Evolutionary conservation across 2,113 vertebrate species (phyloP).

Genomic region (Hydrolagus affinis): DNA sequence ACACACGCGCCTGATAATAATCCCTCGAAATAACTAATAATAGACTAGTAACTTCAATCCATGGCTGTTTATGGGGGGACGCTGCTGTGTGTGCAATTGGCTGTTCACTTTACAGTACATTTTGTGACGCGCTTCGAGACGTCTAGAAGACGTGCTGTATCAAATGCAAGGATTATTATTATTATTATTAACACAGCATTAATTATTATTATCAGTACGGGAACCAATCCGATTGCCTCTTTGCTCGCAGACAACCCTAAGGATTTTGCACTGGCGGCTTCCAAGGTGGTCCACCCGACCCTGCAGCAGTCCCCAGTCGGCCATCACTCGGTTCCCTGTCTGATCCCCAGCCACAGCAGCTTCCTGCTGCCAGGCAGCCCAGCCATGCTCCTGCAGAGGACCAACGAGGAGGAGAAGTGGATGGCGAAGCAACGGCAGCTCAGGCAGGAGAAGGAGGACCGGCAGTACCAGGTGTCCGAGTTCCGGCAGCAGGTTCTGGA

Average conservation of each 20-base stretch:
- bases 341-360: constrained; percentile 71
- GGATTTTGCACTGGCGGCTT: constrained; percentile 66
- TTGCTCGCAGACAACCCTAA: constrained; percentile 78
- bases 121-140: too few relatives aligned
- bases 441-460: constrained; percentile 92
- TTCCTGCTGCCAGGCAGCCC: constrained; percentile 69
- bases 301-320: constrained; percentile 48
- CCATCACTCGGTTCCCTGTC: constrained; percentile 72
- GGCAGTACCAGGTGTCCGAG: constrained; percentile 92
- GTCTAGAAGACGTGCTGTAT: too few relatives aligned
- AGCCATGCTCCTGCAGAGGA: constrained; percentile 75
- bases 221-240: too few relatives aligned
- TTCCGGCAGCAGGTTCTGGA: constrained; percentile 94
- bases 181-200: too few relatives aligned
- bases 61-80: too few relatives aligned
- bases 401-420: constrained; percentile 94
- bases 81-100: too few relatives aligned
- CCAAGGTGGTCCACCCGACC: constrained; percentile 75
- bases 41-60: too few relatives aligned
- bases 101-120: too few relatives aligned
- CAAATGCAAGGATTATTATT: too few relatives aligned
- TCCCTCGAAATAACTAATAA: too few relatives aligned
- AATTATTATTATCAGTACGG: too few relatives aligned
- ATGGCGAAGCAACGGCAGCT: constrained; percentile 83
- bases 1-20: too few relatives aligned